Percentiles rank a stretch among this genome's conserved stretches.
These are phyloP conservation scores for Myodes glareolus DNA, from an alignment of 2,113 vertebrate genomes.

Conservation along the genomic window DNA sequence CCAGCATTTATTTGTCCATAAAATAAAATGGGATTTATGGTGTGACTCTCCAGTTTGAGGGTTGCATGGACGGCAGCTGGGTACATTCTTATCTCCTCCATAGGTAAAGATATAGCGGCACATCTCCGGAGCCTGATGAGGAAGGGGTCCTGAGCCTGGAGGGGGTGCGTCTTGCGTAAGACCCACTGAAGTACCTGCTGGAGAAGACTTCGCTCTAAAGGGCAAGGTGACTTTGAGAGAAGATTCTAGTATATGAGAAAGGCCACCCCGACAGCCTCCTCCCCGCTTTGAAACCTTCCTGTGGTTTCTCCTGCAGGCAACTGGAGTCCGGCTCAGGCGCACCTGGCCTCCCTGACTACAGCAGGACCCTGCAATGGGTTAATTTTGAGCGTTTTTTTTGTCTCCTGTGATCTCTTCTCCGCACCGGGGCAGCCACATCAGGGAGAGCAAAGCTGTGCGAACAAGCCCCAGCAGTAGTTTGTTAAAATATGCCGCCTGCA, in stretches of 20 bases:
- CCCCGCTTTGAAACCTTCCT: background rate
- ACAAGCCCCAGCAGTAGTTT: constrained; percentile 62
- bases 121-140: background rate
- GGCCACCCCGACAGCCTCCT: background rate
- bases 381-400: background rate
- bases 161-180: background rate
- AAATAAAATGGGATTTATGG: constrained; percentile 92
- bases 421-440: background rate
- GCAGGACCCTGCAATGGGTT: background rate
- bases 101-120: constrained; percentile 82
- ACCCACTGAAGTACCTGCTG: background rate
- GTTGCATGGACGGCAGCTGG: constrained; percentile 86
- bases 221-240: background rate
- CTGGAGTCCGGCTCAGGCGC: background rate
- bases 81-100: constrained; percentile 82
- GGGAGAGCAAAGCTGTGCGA: background rate
- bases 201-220: background rate
- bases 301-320: background rate
- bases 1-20: constrained; percentile 95
- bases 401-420: background rate
- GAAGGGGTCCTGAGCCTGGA: constrained; percentile 34
- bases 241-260: fast-evolving
- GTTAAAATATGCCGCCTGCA: background rate
- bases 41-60: constrained; percentile 88
- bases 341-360: background rate